Base-by-base conservation (phyloP, 1,140 invertebrate species). In the Zaprionus taronus region DNA sequence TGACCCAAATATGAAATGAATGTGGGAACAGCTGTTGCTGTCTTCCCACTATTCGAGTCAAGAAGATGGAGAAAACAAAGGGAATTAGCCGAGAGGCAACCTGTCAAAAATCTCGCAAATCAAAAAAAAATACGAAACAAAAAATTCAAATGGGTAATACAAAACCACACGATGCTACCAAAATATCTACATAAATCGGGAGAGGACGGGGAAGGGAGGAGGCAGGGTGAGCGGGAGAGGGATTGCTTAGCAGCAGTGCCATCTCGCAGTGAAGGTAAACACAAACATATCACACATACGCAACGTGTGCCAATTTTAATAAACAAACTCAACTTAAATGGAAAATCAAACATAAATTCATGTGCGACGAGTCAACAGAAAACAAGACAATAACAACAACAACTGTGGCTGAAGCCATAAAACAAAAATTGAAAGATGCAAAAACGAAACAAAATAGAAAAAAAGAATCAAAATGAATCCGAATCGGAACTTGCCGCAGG, bases 301-400 rank as follows among this genome's bases (percentile, higher is more conserved):
- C 81, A 72, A 68, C 77, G 84, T 87, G 84, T 87, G 84, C 84
- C 84, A 87, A 89, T 89, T 84, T 87, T 84, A 84, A 81, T 87
- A 87, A 84, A 87, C 84, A 87, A 87, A 87, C 84, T 81, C 69
- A 76, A 69, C 84, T 86, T 87, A 87, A 87, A 87, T 87, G 84
- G 81, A 87, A 87, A 87, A 89, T 84, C 84, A 87, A 87, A 87
- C 84, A 51, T 51, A 89, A 83, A 86, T 68, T 77, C 80, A 82
- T 83, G 76, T 73, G 49, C 55, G 61, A 56, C 70, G 56, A 77
- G 36, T 67, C 78, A 81, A 80, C 67, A 83, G 77, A 67, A 69
- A 64, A 58, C 26, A 53, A 47, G 62, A 51, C 20, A 41, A 44
- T 7, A 20, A 47, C 41, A 38, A 38, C 36, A 36, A 14, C 34